These are phyloP conservation scores for Dasypus novemcinctus DNA, from an alignment of 2,113 vertebrate genomes.

Conservation along the genomic window DNA sequence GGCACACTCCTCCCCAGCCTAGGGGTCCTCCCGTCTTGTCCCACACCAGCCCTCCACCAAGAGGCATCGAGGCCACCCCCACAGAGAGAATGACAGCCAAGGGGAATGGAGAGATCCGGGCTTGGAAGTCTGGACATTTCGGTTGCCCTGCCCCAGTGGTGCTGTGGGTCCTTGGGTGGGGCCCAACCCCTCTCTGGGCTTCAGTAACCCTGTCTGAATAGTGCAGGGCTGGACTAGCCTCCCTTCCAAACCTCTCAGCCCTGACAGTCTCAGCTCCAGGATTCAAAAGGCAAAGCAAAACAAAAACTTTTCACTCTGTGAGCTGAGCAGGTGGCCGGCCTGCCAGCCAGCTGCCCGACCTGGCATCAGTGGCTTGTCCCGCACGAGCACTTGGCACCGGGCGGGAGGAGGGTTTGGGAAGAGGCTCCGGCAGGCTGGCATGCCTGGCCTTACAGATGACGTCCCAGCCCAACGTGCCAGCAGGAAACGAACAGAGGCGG, in stretches of 20 bases:
- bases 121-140: neutral
- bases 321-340: slow-evolving; percentile 57
- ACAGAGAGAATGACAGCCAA: neutral
- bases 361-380: neutral
- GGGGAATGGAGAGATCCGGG: neutral
- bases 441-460: slow-evolving; percentile 62
- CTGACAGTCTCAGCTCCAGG: neutral
- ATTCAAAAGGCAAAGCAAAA: slow-evolving; percentile 48
- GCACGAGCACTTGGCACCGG: slow-evolving; percentile 13
- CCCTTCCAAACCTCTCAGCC: neutral
- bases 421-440: neutral
- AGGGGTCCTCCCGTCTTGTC: neutral
- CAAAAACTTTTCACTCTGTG: neutral
- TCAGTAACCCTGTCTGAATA: neutral
- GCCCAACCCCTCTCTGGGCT: neutral
- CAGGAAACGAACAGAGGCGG: neutral
- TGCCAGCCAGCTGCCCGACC: slow-evolving; percentile 50
- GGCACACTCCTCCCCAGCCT: neutral
- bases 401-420: slow-evolving; percentile 29
- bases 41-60: neutral
- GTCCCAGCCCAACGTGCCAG: neutral
- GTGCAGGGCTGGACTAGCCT: neutral
- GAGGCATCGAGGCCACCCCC: neutral
- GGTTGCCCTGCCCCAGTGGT: neutral
- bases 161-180: neutral